Conservation (phyloP, 2,113 vertebrate species). For the Vidua macroura region DNA sequence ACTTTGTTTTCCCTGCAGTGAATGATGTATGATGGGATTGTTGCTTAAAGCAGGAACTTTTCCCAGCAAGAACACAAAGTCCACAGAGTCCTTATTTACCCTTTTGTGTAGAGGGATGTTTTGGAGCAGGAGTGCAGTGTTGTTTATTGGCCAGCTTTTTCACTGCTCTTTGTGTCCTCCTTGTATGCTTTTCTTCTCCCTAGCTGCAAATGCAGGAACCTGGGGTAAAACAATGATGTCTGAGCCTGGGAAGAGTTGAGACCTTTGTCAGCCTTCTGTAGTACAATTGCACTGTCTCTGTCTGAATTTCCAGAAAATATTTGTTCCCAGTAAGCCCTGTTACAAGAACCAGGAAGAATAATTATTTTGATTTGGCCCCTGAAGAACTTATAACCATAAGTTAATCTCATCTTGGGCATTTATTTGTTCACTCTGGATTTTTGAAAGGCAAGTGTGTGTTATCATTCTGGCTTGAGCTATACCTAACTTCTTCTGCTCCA, state of each 20-base stretch:
- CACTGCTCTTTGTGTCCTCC: neutral
- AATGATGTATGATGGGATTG: neutral
- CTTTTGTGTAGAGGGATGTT: neutral
- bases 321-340: neutral
- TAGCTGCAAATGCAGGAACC: neutral
- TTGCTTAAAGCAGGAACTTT: constrained; percentile 6
- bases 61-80: neutral
- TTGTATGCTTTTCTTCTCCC: neutral
- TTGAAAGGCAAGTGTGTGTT: neutral
- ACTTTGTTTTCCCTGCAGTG: neutral
- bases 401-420: neutral
- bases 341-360: neutral
- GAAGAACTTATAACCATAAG: neutral
- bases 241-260: neutral
- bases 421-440: neutral
- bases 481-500: neutral
- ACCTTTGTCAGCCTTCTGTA: neutral
- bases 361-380: neutral
- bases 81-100: constrained; percentile 14
- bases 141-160: neutral
- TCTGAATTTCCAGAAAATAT: neutral
- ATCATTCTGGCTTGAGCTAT: neutral
- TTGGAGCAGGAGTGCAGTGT: neutral
- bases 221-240: neutral
- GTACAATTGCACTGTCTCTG: neutral